These are phyloP conservation scores for Nephotettix cincticeps DNA, from an alignment of 1,140 invertebrate species.

Conservation along the genomic window DNA sequence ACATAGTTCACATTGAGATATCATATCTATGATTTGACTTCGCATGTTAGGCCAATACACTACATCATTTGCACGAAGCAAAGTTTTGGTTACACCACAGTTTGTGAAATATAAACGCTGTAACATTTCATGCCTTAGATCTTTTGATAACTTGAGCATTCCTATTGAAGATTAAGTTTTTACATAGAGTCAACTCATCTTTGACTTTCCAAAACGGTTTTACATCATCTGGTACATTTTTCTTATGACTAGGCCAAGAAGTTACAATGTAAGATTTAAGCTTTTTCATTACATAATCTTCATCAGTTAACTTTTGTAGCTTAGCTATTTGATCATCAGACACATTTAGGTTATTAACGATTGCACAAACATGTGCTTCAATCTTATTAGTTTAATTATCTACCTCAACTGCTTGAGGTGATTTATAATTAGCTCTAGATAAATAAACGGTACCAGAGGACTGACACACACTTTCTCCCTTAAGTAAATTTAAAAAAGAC, in stretches of 20 bases:
- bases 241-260: not conserved
- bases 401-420: not conserved
- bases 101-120: not conserved
- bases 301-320: too few species aligned
- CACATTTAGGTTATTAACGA: not conserved
- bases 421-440: not conserved
- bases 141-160: not conserved
- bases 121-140: not conserved
- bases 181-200: not conserved
- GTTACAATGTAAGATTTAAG: not conserved
- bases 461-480: too few species aligned
- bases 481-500: too few species aligned
- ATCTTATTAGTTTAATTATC: not conserved
- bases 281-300: too few species aligned
- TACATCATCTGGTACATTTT: not conserved
- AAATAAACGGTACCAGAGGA: too few species aligned
- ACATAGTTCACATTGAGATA: constrained; percentile 24
- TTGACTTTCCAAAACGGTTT: not conserved
- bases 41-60: constrained; percentile 27
- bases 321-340: not conserved
- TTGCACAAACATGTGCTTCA: not conserved
- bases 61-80: not conserved
- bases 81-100: not conserved
- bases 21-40: constrained; percentile 10
- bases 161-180: not conserved